Evolutionary conservation across 2,888 invertebrate genomes (phyloP).

Genomic region (Epirrhoe alternata): DNA sequence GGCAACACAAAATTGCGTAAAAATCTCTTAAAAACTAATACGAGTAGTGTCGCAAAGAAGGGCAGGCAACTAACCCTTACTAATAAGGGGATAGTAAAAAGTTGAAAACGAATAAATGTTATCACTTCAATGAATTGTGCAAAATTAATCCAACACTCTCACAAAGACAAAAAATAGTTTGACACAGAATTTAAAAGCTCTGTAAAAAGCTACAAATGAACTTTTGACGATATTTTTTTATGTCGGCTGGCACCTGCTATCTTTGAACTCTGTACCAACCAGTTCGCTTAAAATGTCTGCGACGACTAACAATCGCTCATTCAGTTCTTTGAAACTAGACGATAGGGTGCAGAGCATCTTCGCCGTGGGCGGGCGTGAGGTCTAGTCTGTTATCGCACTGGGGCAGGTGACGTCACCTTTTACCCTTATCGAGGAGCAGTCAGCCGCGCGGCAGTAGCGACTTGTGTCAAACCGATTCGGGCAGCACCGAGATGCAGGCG

Average conservation of each 20-base stretch:
- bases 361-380: conserved; percentile 33
- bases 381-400: conserved; percentile 36
- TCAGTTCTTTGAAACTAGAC: conserved; percentile 26
- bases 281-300: conserved; percentile 23
- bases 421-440: conserved; percentile 51
- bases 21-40: background rate
- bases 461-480: conserved; percentile 61
- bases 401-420: conserved; percentile 51
- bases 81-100: background rate
- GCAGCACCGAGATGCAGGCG: conserved; percentile 76
- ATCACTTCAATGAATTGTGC: background rate
- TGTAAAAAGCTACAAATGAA: conserved; percentile 14
- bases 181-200: conserved; percentile 24
- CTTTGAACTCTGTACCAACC: conserved; percentile 17
- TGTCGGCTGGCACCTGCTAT: conserved; percentile 7
- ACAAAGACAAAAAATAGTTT: conserved; percentile 4
- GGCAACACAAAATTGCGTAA: background rate
- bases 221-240: background rate
- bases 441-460: conserved; percentile 46
- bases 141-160: conserved; percentile 4
- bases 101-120: background rate
- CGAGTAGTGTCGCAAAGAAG: background rate
- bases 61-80: background rate
- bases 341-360: conserved; percentile 26
- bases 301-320: conserved; percentile 29